Conservation (phyloP, 1,140 invertebrate genomes). For the Drosophila pachea region DNA sequence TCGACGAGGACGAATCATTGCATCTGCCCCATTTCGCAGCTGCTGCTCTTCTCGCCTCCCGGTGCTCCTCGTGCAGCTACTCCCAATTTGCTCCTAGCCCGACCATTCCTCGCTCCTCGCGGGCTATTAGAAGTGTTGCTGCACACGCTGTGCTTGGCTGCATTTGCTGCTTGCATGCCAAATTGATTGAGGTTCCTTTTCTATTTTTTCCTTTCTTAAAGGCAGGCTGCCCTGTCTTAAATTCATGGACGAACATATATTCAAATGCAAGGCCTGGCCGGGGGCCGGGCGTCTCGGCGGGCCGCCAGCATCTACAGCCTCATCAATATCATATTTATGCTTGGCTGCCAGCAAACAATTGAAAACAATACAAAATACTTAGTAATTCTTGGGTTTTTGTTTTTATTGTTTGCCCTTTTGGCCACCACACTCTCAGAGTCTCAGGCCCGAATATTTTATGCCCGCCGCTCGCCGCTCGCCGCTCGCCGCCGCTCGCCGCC, state of each 20-base stretch:
- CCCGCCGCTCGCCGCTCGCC: conserved; percentile 32
- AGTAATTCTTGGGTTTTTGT: conserved; percentile 58
- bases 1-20: conserved; percentile 29
- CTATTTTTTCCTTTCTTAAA: conserved; percentile 19
- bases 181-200: conserved; percentile 35
- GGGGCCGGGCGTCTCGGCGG: conserved; percentile 13
- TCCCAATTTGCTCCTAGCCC: too few species aligned
- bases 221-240: conserved; percentile 14
- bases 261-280: not conserved
- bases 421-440: not conserved
- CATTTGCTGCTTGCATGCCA: conserved; percentile 32
- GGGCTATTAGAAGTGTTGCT: conserved; percentile 47
- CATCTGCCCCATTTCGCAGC: conserved; percentile 9
- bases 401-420: conserved; percentile 27
- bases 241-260: conserved; percentile 1
- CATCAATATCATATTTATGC: conserved; percentile 75
- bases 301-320: conserved; percentile 40
- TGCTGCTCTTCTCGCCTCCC: not conserved
- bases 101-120: not conserved
- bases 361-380: conserved; percentile 75
- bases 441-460: conserved; percentile 51
- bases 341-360: conserved; percentile 73
- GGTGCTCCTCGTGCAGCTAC: not conserved
- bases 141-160: conserved; percentile 42
- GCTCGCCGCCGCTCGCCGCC: too few species aligned